Conservation (phyloP, 1,140 invertebrate species). For the Diachasma alloeum region DNA sequence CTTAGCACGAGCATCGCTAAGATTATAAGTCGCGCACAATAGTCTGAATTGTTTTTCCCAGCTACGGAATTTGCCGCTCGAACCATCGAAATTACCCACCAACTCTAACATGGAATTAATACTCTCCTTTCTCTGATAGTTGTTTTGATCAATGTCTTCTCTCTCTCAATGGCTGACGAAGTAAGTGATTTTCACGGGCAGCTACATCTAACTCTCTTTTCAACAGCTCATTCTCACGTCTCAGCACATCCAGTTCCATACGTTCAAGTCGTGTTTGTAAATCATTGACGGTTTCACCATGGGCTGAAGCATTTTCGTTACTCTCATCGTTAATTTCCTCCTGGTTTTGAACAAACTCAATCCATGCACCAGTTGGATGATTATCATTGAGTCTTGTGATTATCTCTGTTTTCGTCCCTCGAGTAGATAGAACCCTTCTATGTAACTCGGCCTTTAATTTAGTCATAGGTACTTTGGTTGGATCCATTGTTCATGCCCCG, state of each 20-base stretch:
- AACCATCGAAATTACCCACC: neutral
- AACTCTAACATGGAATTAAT: neutral
- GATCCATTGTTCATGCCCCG: neutral
- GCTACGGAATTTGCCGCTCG: neutral
- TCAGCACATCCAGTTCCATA: neutral
- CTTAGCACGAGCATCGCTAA: constrained; percentile 27
- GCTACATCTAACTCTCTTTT: neutral
- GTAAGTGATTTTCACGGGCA: neutral
- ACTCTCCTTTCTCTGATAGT: neutral
- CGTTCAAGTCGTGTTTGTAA: too few species aligned
- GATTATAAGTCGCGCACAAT: neutral
- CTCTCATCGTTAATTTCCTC: neutral
- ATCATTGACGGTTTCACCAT: too few species aligned
- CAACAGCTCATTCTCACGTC: neutral
- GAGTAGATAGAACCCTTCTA: neutral
- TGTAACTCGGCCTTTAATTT: neutral
- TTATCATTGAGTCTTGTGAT: neutral
- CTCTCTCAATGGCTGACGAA: neutral
- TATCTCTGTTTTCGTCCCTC: neutral
- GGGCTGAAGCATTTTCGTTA: too few species aligned
- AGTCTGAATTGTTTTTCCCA: neutral
- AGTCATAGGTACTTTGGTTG: neutral
- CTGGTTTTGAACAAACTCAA: neutral
- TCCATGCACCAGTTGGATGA: neutral
- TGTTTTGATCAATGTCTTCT: neutral